Base-by-base conservation (phyloP, 2,113 vertebrate species). In the Cheilinus undulatus region DNA sequence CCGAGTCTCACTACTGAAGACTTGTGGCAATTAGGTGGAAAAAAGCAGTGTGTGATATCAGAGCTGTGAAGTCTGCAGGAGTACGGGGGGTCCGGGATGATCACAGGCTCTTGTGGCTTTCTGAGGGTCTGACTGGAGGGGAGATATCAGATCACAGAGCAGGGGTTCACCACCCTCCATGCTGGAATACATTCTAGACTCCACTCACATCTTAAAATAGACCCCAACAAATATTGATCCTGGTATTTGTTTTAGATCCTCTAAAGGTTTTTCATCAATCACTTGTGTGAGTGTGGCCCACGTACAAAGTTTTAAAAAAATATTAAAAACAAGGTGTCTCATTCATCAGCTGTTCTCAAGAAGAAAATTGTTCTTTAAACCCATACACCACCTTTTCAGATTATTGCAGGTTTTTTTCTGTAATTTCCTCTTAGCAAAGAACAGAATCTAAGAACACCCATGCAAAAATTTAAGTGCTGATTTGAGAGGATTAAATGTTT, bases 21-120 rank as follows among this genome's bases (percentile, higher is more conserved):
- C 27, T 45, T 11, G 23, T 23, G 50, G 64, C 54, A 78, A 68
- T 78, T 67, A 80, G 10, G 43, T 8, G 5, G 40, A 57, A 46
- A 43, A 28, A 58, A 40, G 32, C 12, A 56, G 73, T 15, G 14
- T 36, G 27, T 8, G 40, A 58, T 54, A 63, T 70, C 51, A 73
- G 59, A 82, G 66, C 4, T 46, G 61, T 49, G 70, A 62, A 51
- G 24, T 46, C 34, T 58, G 42, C 27, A 49, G 52, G n/a, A 46
- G 0, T 32, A 22, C 22, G 14, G 57, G 64, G 76, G 72, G 69
- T 64, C 79, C 48, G 9, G 38, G 28, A 63, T 69, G 73, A 85
- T 75, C 76, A 80, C 60, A 85, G 61, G 52, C 40, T 61, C 54
- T 42, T 8, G 9, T 57, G 19, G 40, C 72, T 82, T 69, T 83